Evolutionary conservation across 2,113 vertebrate species (phyloP).

Genomic region (Mobula hypostoma): DNA sequence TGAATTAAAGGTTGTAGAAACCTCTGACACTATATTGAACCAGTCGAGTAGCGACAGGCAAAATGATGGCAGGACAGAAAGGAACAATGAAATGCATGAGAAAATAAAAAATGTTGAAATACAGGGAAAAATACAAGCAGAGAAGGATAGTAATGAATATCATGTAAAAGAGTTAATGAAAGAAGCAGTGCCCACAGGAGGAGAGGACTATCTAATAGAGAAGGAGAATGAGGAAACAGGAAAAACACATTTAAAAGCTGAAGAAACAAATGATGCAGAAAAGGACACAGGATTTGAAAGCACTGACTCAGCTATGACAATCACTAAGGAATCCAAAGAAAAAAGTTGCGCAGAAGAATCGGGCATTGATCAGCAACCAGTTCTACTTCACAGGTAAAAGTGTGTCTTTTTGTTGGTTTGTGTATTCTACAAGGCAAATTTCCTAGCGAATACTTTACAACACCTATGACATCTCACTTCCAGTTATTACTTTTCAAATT

Average conservation of each 20-base stretch:
- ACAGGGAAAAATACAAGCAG: background rate
- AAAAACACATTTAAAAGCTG: background rate
- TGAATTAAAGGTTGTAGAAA: slow-evolving; percentile 31
- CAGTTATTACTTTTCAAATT: background rate
- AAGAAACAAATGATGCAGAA: background rate
- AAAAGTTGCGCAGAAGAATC: background rate
- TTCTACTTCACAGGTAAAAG: slow-evolving; percentile 23
- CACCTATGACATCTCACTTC: background rate
- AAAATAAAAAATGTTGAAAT: background rate
- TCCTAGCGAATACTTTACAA: background rate
- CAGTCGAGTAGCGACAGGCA: background rate
- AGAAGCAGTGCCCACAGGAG: slow-evolving; percentile 40
- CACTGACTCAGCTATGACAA: background rate
- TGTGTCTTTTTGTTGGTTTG: background rate
- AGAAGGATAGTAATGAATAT: slow-evolving; percentile 35
- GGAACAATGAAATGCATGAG: slow-evolving; percentile 19
- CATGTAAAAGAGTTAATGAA: slow-evolving; percentile 22
- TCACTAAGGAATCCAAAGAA: background rate
- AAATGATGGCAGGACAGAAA: slow-evolving; percentile 43
- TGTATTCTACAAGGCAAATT: background rate
- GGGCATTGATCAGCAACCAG: background rate
- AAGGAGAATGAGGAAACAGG: background rate
- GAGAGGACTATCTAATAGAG: slow-evolving; percentile 35
- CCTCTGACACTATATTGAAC: background rate
- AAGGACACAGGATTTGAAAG: background rate